These are phyloP conservation scores for Copsychus sechellarum DNA, from an alignment of 2,113 vertebrate genomes.

Conservation along the genomic window DNA sequence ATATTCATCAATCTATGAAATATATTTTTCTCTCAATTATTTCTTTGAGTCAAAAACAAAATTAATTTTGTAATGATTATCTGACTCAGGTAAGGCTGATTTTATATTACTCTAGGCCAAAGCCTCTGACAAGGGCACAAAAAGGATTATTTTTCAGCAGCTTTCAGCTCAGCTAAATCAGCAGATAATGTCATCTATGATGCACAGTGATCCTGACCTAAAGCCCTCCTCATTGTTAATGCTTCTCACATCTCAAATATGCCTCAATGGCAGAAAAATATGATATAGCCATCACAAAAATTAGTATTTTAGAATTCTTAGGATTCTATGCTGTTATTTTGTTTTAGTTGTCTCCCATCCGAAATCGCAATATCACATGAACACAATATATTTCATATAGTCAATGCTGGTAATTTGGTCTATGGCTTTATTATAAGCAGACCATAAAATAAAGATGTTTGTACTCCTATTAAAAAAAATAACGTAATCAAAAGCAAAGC, in stretches of 20 bases:
- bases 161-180: slow-evolving; percentile 79
- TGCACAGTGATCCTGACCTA: slow-evolving; percentile 76
- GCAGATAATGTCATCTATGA: slow-evolving; percentile 77
- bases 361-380: not conserved
- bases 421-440: not conserved
- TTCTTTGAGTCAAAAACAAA: slow-evolving; percentile 77
- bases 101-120: slow-evolving; percentile 83
- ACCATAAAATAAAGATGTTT: not conserved
- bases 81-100: slow-evolving; percentile 87
- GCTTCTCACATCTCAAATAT: slow-evolving; percentile 64
- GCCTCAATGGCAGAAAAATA: slow-evolving; percentile 53
- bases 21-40: slow-evolving; percentile 80
- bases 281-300: slow-evolving; percentile 18
- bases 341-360: not conserved
- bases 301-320: not conserved
- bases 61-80: slow-evolving; percentile 95
- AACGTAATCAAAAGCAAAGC: not conserved
- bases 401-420: not conserved
- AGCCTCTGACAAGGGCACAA: slow-evolving; percentile 84
- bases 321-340: not conserved
- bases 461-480: not conserved
- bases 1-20: slow-evolving; percentile 80
- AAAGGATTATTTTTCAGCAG: slow-evolving; percentile 85
- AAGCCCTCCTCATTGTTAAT: slow-evolving; percentile 69
- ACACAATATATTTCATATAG: not conserved